Evolutionary conservation across 2,888 invertebrate species (phyloP).

Genomic region (Hirtodrosophila alboralis): DNA sequence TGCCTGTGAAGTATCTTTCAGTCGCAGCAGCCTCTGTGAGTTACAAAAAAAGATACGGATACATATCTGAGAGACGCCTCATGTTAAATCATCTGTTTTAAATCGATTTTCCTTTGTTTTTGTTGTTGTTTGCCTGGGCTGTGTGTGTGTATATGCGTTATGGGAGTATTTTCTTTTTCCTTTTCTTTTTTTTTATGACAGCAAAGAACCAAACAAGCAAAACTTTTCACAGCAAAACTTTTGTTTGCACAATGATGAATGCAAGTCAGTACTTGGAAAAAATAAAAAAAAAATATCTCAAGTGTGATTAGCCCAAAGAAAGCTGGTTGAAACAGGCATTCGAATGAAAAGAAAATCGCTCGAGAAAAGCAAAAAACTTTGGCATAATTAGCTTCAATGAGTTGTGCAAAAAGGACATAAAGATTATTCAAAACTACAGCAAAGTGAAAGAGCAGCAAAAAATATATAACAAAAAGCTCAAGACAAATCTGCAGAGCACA

Average conservation of each 20-base stretch:
- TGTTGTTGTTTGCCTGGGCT: conserved; percentile 45
- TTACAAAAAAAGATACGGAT: conserved; percentile 37
- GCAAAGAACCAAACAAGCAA: conserved; percentile 9
- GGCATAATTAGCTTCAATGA: conserved; percentile 31
- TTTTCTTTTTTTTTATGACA: conserved; percentile 7
- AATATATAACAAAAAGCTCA: background rate
- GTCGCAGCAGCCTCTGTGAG: conserved; percentile 10
- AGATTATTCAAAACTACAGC: background rate
- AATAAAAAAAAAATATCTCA: conserved; percentile 29
- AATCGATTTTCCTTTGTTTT: conserved; percentile 69
- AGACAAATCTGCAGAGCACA: conserved; percentile 5
- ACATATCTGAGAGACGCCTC: conserved; percentile 36
- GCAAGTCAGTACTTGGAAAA: conserved; percentile 21
- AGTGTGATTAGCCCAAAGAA: conserved; percentile 26
- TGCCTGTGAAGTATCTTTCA: conserved; percentile 47
- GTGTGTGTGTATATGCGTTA: conserved; percentile 14
- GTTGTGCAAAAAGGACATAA: conserved; percentile 16
- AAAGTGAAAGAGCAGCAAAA: background rate
- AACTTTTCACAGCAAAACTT: conserved; percentile 37
- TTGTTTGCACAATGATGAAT: conserved; percentile 44
- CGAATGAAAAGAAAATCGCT: conserved; percentile 17
- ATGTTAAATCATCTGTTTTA: conserved; percentile 75
- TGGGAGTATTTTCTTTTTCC: no score
- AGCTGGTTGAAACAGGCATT: background rate
- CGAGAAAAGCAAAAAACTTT: conserved; percentile 16